A percentile compares a stretch with the other conserved stretches of the same genome.
Evolutionary conservation across 2,888 invertebrate species (phyloP).

Genomic region (Sycophila texana): DNA sequence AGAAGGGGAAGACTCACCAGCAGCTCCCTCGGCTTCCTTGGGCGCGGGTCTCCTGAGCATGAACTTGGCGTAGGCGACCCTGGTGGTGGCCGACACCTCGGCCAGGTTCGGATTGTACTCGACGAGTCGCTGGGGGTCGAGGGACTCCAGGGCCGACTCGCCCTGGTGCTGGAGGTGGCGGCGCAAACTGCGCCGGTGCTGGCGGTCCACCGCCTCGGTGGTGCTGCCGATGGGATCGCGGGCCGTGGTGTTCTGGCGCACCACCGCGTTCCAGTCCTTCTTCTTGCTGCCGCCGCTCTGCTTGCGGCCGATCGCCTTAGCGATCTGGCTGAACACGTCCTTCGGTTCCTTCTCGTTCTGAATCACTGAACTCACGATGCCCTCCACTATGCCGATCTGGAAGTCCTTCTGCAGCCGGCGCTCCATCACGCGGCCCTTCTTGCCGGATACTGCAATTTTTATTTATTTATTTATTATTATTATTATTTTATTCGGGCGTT

Average conservation of each 20-base stretch:
- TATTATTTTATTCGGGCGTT: too few species aligned
- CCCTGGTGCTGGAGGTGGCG: slow-evolving; percentile 84
- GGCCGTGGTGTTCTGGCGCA: slow-evolving; percentile 82
- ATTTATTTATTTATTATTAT: too few species aligned
- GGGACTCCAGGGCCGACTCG: slow-evolving; percentile 79
- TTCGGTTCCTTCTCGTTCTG: slow-evolving; percentile 82
- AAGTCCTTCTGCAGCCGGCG: slow-evolving; percentile 91
- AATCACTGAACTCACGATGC: slow-evolving; percentile 85
- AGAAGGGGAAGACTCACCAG: background rate
- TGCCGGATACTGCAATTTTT: slow-evolving; percentile 82
- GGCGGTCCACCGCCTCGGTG: slow-evolving; percentile 81
- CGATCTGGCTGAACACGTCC: slow-evolving; percentile 90
- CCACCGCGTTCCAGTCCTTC: slow-evolving; percentile 91
- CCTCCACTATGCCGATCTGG: slow-evolving; percentile 89
- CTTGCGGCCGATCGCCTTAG: slow-evolving; percentile 85
- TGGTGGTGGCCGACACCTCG: slow-evolving; percentile 85
- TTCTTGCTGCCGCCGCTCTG: slow-evolving; percentile 77
- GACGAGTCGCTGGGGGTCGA: slow-evolving; percentile 85
- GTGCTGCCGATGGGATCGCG: slow-evolving; percentile 89
- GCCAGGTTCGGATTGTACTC: slow-evolving; percentile 89
- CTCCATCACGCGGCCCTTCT: slow-evolving; percentile 91
- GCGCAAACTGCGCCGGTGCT: slow-evolving; percentile 84
- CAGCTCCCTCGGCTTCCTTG: slow-evolving; percentile 10
- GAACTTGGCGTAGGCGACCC: slow-evolving; percentile 92
- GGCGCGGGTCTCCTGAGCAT: slow-evolving; percentile 83